Conservation (phyloP, 2,888 invertebrate genomes). For the Netelia melanura region DNA sequence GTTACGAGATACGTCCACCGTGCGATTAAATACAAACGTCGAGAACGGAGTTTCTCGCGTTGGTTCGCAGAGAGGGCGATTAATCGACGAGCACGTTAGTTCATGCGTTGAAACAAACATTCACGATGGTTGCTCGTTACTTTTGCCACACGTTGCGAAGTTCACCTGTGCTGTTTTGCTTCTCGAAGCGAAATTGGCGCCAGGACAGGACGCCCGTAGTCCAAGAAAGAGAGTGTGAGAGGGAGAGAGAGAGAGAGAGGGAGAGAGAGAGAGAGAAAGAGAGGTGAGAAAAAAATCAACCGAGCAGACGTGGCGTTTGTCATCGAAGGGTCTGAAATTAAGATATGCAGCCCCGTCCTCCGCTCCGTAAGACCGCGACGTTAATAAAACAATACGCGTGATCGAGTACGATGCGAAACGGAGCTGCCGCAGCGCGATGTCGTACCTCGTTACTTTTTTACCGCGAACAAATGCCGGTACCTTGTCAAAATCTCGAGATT, state of each 20-base stretch:
- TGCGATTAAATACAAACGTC: conserved; percentile 53
- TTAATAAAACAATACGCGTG: conserved; percentile 44
- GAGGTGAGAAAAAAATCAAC: conserved; percentile 74
- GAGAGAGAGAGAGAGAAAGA: neutral
- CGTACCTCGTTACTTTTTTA: conserved; percentile 11
- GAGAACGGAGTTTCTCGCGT: conserved; percentile 31
- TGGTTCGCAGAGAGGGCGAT: conserved; percentile 68
- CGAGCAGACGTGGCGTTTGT: conserved; percentile 75
- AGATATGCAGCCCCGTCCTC: conserved; percentile 32
- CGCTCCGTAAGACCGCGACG: neutral
- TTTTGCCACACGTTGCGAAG: conserved; percentile 72
- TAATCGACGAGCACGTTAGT: conserved; percentile 77
- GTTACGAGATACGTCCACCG: conserved; percentile 15
- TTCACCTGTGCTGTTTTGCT: conserved; percentile 21
- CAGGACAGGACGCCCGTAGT: conserved; percentile 26
- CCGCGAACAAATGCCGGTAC: neutral
- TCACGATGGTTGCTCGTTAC: conserved; percentile 76
- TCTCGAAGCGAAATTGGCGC: conserved; percentile 52
- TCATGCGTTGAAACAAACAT: conserved; percentile 79
- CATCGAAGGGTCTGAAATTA: conserved; percentile 71
- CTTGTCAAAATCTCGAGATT: neutral
- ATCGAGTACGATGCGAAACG: neutral
- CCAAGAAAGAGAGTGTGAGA: neutral
- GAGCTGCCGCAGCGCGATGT: neutral
- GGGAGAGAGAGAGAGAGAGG: too few relatives aligned